Percentiles rank a stretch among this genome's conserved stretches.
Conservation (phyloP, 2,113 vertebrate genomes). For the Sapajus apella region DNA sequence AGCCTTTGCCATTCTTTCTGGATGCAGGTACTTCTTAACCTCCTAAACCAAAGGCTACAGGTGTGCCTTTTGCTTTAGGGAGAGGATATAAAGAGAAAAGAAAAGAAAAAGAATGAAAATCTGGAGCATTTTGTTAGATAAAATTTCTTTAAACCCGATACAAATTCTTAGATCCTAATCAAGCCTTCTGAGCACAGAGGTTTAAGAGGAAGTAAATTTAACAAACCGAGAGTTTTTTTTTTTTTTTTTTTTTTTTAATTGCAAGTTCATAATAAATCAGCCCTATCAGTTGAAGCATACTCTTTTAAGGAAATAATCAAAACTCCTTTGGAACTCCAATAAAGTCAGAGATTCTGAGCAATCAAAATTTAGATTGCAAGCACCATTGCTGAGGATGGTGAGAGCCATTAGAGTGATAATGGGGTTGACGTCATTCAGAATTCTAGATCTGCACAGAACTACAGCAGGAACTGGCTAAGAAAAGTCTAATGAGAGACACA, state of each 20-base stretch:
- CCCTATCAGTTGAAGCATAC: background rate
- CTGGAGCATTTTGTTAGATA: background rate
- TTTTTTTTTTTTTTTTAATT: background rate
- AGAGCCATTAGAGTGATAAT: background rate
- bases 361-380: background rate
- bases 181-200: background rate
- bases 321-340: background rate
- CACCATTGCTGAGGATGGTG: background rate
- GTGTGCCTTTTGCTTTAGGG: background rate
- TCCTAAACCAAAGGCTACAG: background rate
- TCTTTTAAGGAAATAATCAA: background rate
- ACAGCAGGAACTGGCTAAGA: background rate
- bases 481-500: background rate
- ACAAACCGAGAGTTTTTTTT: background rate
- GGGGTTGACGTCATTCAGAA: background rate
- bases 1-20: background rate
- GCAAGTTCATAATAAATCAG: background rate
- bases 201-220: background rate
- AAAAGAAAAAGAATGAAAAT: background rate
- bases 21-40: background rate
- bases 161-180: background rate
- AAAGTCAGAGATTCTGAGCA: background rate
- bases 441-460: background rate
- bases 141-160: background rate
- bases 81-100: no score